phyloP scores from a whole-genome alignment of 2,888 invertebrate genomes.

The Julus scandinavius region DNA sequence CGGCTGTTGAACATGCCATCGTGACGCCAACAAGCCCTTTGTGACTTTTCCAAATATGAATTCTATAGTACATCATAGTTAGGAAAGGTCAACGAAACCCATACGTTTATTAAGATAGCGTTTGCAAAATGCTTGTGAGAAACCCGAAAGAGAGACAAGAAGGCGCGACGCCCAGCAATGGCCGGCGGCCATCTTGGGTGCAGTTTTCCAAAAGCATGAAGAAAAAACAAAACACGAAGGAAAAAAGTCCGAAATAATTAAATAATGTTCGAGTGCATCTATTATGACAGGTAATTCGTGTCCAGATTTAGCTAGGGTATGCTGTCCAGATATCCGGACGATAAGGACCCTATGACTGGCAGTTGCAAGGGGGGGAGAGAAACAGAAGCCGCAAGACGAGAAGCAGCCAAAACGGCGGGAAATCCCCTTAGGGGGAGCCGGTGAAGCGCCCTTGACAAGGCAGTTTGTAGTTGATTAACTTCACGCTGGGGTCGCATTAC shows the following conservation, averaged over 20 bases:
- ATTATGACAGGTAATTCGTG: constrained; percentile 1
- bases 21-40: background rate
- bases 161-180: background rate
- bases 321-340: background rate
- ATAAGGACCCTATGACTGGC: background rate
- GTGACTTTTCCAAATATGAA: background rate
- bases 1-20: too few relatives aligned
- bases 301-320: background rate
- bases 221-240: background rate
- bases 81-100: background rate
- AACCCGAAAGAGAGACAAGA: background rate
- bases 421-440: background rate
- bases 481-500: background rate
- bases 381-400: constrained; percentile 1
- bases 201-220: background rate
- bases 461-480: background rate
- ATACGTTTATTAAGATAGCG: background rate
- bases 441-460: constrained; percentile 1
- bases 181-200: background rate
- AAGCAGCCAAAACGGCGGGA: background rate
- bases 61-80: background rate
- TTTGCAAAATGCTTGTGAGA: too few relatives aligned
- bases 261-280: constrained; percentile 1
- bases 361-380: background rate
- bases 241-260: background rate